Evolutionary conservation across 2,888 invertebrate genomes (phyloP).

Genomic region (Harpagoxenus sublaevis): DNA sequence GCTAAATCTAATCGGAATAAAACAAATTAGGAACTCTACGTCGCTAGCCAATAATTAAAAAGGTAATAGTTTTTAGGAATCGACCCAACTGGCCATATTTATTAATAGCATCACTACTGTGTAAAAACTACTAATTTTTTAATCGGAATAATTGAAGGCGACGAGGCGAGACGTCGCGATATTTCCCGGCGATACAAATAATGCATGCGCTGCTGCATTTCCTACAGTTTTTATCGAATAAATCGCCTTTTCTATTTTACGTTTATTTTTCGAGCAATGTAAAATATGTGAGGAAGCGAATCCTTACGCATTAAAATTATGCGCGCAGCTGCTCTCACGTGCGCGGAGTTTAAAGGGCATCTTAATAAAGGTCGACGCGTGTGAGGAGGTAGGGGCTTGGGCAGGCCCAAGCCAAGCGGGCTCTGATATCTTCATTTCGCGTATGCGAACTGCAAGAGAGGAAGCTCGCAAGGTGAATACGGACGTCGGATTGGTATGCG

Average conservation of each 20-base stretch:
- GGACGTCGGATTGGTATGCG: conserved; percentile 39
- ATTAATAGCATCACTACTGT: too few relatives aligned
- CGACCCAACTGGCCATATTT: too few relatives aligned
- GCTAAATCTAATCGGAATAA: neutral
- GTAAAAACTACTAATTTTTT: too few relatives aligned
- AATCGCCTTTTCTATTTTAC: neutral
- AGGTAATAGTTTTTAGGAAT: too few relatives aligned
- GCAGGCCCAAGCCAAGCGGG: neutral
- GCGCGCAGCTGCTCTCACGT: conserved; percentile 35
- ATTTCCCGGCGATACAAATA: neutral
- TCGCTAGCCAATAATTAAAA: too few relatives aligned
- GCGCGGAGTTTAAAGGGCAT: conserved; percentile 56
- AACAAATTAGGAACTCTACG: too few relatives aligned
- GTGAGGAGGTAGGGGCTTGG: neutral
- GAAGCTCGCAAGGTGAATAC: conserved; percentile 33
- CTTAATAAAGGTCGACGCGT: conserved; percentile 43
- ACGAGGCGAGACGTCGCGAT: neutral
- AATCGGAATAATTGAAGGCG: neutral
- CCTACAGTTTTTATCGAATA: neutral
- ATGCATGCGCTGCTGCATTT: neutral
- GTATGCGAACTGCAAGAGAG: neutral
- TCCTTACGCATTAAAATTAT: conserved; percentile 18
- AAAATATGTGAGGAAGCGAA: neutral
- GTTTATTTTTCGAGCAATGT: neutral
- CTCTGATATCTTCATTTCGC: conserved; percentile 52